phyloP scores from a whole-genome alignment of 1,140 invertebrate species.

The Heterodera schachtii region DNA sequence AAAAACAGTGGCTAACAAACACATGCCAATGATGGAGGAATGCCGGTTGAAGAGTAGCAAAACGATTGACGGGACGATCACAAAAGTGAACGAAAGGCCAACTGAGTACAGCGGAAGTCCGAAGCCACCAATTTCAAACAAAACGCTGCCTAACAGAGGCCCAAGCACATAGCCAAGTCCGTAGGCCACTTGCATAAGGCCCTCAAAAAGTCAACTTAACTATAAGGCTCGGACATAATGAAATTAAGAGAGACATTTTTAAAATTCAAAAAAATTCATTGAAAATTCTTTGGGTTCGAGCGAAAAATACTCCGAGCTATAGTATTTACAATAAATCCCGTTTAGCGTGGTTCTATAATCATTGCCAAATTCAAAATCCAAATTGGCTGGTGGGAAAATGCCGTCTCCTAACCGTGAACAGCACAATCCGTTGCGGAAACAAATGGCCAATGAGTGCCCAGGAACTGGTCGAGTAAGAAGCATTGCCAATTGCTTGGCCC shows the following conservation, averaged over 20 bases:
- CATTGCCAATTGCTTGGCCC: not conserved
- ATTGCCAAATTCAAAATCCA: not conserved
- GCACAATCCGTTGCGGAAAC: constrained; percentile 11
- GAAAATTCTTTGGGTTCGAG: too few relatives aligned
- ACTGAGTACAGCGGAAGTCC: constrained; percentile 15
- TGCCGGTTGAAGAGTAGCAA: not conserved
- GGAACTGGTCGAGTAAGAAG: not conserved
- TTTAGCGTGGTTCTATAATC: too few relatives aligned
- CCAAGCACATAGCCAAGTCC: constrained; percentile 13
- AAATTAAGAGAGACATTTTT: too few relatives aligned
- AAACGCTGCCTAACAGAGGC: constrained; percentile 9
- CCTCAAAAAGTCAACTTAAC: not conserved
- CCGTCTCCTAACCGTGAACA: constrained; percentile 1
- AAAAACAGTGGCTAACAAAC: too few relatives aligned
- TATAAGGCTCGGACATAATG: too few relatives aligned
- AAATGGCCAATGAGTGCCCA: constrained; percentile 13
- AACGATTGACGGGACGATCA: not conserved
- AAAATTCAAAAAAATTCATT: too few relatives aligned
- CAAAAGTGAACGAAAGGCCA: not conserved
- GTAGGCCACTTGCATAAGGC: constrained; percentile 1
- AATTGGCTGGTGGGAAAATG: not conserved
- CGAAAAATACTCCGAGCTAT: too few relatives aligned
- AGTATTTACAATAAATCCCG: too few relatives aligned
- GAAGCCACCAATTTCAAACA: constrained; percentile 16
- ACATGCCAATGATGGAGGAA: not conserved